Evolutionary conservation across 2,797 vertebrate genomes (phyloP).

Genomic region (Threskiornis aethiopicus): DNA sequence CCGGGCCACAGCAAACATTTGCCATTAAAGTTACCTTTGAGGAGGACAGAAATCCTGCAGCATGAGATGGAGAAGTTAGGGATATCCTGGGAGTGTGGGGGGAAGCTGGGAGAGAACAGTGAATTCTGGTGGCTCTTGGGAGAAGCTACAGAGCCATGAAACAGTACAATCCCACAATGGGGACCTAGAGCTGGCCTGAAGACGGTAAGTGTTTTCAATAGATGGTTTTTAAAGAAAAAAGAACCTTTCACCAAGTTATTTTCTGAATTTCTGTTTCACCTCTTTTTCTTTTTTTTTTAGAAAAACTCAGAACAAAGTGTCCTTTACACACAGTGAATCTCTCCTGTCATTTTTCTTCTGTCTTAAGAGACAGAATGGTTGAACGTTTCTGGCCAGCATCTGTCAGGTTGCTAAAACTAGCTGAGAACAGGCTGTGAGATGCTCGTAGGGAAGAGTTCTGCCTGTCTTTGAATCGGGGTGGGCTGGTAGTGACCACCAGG

Average conservation of each 20-base stretch:
- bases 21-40: background rate
- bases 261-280: background rate
- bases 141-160: background rate
- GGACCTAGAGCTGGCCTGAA: background rate
- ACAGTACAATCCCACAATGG: background rate
- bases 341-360: background rate
- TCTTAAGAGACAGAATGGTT: background rate
- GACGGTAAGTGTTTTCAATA: conserved; percentile 15
- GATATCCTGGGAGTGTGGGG: background rate
- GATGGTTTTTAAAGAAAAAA: background rate
- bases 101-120: background rate
- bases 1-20: background rate
- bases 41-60: background rate
- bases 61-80: background rate
- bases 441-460: background rate
- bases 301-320: background rate
- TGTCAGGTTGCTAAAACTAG: background rate
- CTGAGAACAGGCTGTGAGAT: background rate
- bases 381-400: background rate
- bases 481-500: background rate
- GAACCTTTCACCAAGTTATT: background rate
- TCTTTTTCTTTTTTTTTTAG: background rate
- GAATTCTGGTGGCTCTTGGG: background rate
- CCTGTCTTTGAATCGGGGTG: background rate
- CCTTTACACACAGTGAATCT: background rate